A percentile compares a stretch with the other conserved stretches of the same genome.
phyloP scores from a whole-genome alignment of 2,888 invertebrate genomes.

The Alentia gelatinosa region DNA sequence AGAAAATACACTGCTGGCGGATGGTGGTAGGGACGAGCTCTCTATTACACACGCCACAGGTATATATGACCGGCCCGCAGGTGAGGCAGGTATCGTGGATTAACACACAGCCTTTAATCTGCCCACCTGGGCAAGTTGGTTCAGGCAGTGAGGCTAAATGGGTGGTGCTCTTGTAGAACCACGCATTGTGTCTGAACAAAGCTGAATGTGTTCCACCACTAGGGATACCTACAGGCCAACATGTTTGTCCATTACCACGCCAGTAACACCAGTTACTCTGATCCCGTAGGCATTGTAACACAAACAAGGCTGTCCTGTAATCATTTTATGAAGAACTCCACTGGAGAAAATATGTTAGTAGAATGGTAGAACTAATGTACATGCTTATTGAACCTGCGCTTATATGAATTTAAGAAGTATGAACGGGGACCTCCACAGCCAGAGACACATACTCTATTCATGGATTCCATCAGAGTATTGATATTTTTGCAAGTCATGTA shows the following conservation, averaged over 20 bases:
- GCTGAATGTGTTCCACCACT: neutral
- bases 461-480: no score
- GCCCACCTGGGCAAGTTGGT: neutral
- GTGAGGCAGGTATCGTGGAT: neutral
- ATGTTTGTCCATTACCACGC: neutral
- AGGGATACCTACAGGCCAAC: neutral
- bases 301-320: neutral
- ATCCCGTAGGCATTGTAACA: neutral
- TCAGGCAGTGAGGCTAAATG: neutral
- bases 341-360: no score
- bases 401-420: no score
- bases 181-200: neutral
- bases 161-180: neutral
- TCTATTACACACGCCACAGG: neutral
- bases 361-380: no score
- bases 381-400: no score
- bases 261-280: neutral
- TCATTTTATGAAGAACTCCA: no score
- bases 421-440: no score
- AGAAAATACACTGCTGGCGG: no score
- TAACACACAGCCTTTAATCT: neutral
- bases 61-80: neutral
- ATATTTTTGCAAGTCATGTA: no score
- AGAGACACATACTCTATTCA: no score
- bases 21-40: neutral